Base-by-base conservation (phyloP, 2,888 invertebrate species). In the Stegophylla sp. region DNA sequence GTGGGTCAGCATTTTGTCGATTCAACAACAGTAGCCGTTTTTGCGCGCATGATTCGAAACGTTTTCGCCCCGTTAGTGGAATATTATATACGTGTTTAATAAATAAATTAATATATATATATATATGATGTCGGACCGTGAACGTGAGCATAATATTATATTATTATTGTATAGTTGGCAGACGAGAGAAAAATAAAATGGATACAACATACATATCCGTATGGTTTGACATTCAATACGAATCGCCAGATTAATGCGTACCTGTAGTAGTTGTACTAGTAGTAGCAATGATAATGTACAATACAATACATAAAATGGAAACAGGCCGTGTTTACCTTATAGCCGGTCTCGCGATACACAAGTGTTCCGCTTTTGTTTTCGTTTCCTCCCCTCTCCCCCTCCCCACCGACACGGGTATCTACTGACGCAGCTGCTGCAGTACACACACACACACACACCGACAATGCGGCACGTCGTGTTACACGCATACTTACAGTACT, bases 1-100 rank as follows among this genome's bases (percentile, higher is more conserved):
- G 48, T 79, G 69, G 77, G 77, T 79, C 77, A 69, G 56, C 28
- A 15, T 69, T 69, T 69, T 53, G 43, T 61, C 56, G 77, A 61
- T 79, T 79, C 77, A 12, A 69, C 61, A 28, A 28, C 74, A 51
- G n/a, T 12, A 17, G 28, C 34, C 7, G 61, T 61, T 61, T 61
- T 61, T 41, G 34, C 63, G 63, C 63, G 66, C 59, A 45, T 48
- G 48, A 69, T 69, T 79, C 20, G 61, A 69, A 59, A 59, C 69
- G 69, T 79, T 79, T 51, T 67, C 56, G 66, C 53, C 76, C 61
- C 48, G 77, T 69, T 56, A 56, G 48, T 23, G 48, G 71, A 72
- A 53, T 72, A 56, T 41, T 41, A 43, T 17, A 59, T 43, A 17
- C 20, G 26, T 10, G 34, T 43, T 34, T 34, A 7, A 20, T 41